Base-by-base conservation (phyloP, 2,797 vertebrate genomes). In the Acrossocheilus fasciatus region DNA sequence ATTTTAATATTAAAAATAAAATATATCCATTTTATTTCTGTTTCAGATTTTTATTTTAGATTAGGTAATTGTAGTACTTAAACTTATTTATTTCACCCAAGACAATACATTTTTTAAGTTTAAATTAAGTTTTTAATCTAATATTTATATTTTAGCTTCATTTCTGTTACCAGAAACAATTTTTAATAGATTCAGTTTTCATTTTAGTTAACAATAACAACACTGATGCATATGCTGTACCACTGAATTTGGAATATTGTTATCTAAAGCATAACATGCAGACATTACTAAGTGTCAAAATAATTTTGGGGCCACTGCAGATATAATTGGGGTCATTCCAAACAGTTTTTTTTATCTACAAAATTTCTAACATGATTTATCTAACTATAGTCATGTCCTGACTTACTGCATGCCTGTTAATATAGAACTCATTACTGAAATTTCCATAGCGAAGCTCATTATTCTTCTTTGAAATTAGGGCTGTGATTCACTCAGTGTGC, bases 381-480 rank as follows among this genome's bases (percentile, higher is more conserved):
- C 54, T 43, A 54, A 62, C 36, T 23, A 62, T 26, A 78, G 36
- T 78, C 36, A 62, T 78, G 36, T 78, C 36, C 34, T 78, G 52
- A 78, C 52, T 43, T 3, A 78, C 7, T 43, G 34, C 3, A 12
- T 41, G 30, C 54, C 52, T 59, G 36, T 57, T 59, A 10, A n/a
- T 36, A 41, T 43, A 62, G 76, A 78, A 78, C 54, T 78, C 76
- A 78, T 78, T 78, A 62, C 36, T 59, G 36, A 78, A 59, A 62
- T 62, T 78, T 78, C 54, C 30, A 17, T 41, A 62, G 14, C 23
- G 2, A 26, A 62, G 20, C 57, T 78, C 36, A 78, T 62, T 78
- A n/a, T 78, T 78, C 36, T 14, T 59, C 7, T 4, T 54, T 23
- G 30, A 76, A 76, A 76, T 76, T 26, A 43, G 4, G 52, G 0